phyloP scores from a whole-genome alignment of 2,113 vertebrate species.

The Neodontobutis hainanensis region DNA sequence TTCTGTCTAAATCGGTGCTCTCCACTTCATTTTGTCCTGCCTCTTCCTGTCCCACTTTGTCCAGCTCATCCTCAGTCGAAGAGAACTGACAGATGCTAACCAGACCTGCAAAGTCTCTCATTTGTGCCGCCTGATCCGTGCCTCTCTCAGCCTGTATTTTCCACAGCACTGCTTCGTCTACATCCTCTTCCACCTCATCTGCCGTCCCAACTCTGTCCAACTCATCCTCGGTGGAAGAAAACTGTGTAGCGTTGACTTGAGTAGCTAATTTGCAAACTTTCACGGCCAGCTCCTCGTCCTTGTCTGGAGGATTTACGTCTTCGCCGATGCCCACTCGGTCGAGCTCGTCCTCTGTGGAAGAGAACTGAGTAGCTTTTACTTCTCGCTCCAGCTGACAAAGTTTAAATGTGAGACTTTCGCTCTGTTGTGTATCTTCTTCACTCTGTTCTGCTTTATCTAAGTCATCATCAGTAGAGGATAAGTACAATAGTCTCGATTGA shows the following conservation, averaged over 20 bases:
- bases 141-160: conserved; percentile 35
- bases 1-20: not conserved
- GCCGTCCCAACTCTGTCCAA: conserved; percentile 52
- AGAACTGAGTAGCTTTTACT: conserved; percentile 53
- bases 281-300: conserved; percentile 37
- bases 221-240: conserved; percentile 72
- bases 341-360: conserved; percentile 71
- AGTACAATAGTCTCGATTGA: conserved; percentile 54
- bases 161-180: conserved; percentile 48
- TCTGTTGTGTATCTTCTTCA: conserved; percentile 31
- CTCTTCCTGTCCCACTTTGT: conserved; percentile 32
- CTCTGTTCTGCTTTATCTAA: conserved; percentile 28
- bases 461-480: conserved; percentile 61
- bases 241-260: conserved; percentile 47
- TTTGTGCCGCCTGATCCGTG: conserved; percentile 2
- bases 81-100: conserved; percentile 64
- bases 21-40: not conserved
- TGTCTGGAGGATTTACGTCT: conserved; percentile 1
- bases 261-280: conserved; percentile 60
- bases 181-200: conserved; percentile 27
- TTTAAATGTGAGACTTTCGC: conserved; percentile 36
- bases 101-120: conserved; percentile 49
- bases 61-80: conserved; percentile 66
- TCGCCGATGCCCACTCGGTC: conserved; percentile 45
- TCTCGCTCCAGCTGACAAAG: conserved; percentile 57